Base-by-base conservation (phyloP, 1,140 invertebrate genomes). In the Caenorhabditis remanei region DNA sequence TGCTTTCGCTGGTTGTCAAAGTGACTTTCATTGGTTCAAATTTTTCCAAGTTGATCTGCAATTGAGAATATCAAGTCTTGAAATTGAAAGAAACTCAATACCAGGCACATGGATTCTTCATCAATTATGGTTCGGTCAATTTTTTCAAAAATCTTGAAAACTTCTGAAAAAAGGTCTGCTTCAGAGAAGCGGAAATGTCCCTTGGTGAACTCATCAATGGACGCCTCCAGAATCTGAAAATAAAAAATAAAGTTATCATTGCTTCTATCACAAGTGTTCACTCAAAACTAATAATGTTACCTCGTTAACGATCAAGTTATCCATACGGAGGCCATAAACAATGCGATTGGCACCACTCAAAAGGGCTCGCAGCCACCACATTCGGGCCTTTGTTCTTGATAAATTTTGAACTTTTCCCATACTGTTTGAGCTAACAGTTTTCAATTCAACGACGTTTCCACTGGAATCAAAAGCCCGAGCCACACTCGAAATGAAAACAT, bases 261-360 rank as follows among this genome's bases (percentile, higher is more conserved):
- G 8, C 9, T 21, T 32, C 61, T 11, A 7, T n/a, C 9, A 63
- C n/a, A 63, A n/a, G n/a, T n/a, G n/a, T 58, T 53, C 50, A 53
- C 9, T 53, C 16, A 13, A 16, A 11, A 58, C 6, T 32, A 0
- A 32, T 0, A 32, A 32, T 32, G 32, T 32, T 46, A 71, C 65
- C 19, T 71, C 65, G 16, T 71, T 46, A n/a, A 71, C 21, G 11
- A 13, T 79, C 46, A 79, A 13, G n/a, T 50, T 14, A 50, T 79
- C n/a, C 46, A 46, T 50, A 11, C 65, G 11, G 4, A 50, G 40
- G 24, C 71, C 71, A n/a, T 79, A 79, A 13, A 79, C 71, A 32
- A 79, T 79, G 6, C 71, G 71, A 13, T 21, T 41, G 5, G 71
- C 71, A 53, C 71, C 71, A 24, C 71, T 79, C 46, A 79, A 79